Conservation (phyloP, 2,113 vertebrate genomes). For the Chaetodon auriga region DNA sequence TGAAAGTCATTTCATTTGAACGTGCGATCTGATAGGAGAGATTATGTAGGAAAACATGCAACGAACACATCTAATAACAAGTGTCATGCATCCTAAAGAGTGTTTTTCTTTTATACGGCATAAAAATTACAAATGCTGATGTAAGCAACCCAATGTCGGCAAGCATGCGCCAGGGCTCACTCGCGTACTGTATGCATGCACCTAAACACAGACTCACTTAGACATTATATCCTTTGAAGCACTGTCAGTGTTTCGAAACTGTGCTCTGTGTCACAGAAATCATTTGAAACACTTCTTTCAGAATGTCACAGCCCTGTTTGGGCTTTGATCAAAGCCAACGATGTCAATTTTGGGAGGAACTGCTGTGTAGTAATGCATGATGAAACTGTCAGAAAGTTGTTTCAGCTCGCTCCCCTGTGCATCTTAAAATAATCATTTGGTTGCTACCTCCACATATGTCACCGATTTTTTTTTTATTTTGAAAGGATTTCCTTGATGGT, state of each 20-base stretch:
- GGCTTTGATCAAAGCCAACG: constrained; percentile 86
- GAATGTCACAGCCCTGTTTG: constrained; percentile 80
- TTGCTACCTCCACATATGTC: constrained; percentile 73
- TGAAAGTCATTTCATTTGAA: constrained; percentile 73
- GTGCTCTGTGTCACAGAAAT: constrained; percentile 82
- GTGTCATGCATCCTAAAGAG: not conserved
- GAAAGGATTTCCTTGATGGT: constrained; percentile 55
- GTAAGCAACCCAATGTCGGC: not conserved
- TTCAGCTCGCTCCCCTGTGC: constrained; percentile 72
- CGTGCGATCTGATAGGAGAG: constrained; percentile 15
- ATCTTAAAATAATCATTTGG: constrained; percentile 84
- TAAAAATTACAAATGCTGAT: constrained; percentile 32
- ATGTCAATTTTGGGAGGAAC: constrained; percentile 84
- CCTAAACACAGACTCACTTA: constrained; percentile 40
- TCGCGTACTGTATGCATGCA: constrained; percentile 28
- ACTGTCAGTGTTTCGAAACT: constrained; percentile 74
- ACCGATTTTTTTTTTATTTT: constrained; percentile 40
- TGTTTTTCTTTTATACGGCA: constrained; percentile 6
- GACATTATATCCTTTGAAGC: constrained; percentile 76
- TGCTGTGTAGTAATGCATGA: constrained; percentile 83
- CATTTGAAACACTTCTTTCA: constrained; percentile 82
- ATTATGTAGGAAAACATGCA: constrained; percentile 32
- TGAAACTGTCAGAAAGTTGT: constrained; percentile 88
- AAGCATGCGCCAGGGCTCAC: not conserved
- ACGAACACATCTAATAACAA: constrained; percentile 28